A percentile compares a stretch with the other conserved stretches of the same genome.
These are phyloP conservation scores for Sporophila hypoxantha DNA, from an alignment of 2,113 vertebrate species.

Conservation along the genomic window DNA sequence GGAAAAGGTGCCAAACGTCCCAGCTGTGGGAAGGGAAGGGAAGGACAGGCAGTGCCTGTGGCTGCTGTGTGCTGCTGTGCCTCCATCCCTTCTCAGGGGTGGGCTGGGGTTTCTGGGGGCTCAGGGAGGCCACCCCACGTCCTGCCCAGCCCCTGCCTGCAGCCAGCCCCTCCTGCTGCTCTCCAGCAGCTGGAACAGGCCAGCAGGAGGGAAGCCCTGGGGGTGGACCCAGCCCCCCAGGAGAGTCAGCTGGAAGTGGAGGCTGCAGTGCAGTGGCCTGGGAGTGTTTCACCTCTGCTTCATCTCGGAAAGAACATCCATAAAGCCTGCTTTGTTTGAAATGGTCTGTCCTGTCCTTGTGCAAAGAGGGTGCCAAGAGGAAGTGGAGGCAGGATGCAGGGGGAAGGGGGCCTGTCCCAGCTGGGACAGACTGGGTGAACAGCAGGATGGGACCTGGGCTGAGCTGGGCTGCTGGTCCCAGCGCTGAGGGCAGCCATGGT, in stretches of 20 bases:
- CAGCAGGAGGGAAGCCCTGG: not conserved
- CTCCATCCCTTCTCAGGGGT: not conserved
- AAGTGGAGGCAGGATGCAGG: not conserved
- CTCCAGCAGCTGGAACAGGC: not conserved
- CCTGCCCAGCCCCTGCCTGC: not conserved
- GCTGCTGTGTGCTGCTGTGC: not conserved
- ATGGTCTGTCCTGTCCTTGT: not conserved
- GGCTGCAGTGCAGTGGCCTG: not conserved
- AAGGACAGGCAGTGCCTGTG: not conserved
- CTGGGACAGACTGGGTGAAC: fast-evolving
- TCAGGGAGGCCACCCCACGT: not conserved
- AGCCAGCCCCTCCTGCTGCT: not conserved
- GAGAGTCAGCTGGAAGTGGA: not conserved
- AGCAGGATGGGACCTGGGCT: fast-evolving
- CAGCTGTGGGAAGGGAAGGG: fast-evolving
- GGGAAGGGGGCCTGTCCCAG: not conserved
- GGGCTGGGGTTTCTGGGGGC: not conserved
- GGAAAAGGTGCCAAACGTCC: not conserved
- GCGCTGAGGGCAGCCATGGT: fast-evolving
- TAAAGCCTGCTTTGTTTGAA: not conserved
- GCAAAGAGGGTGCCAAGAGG: not conserved
- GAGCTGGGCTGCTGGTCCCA: not conserved
- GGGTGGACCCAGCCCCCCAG: not conserved
- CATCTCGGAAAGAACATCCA: not conserved
- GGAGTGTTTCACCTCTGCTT: not conserved